These are phyloP conservation scores for Sebastes hopkinsi DNA, from an alignment of 2,797 vertebrate genomes.

Conservation along the genomic window DNA sequence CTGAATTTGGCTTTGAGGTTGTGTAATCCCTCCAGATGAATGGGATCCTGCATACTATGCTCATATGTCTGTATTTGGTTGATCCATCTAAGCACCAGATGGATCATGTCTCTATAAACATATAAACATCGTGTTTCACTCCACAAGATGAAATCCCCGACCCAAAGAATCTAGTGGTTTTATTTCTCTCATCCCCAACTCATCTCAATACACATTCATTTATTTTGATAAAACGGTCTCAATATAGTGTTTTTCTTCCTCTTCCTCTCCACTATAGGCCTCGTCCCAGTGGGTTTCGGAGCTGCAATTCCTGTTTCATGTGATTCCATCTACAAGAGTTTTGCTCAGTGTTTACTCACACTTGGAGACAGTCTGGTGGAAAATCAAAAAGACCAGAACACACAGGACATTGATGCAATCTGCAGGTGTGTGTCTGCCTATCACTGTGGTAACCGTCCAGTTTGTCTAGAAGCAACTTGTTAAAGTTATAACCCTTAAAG, in stretches of 20 bases:
- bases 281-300: constrained; percentile 59
- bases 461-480: not conserved
- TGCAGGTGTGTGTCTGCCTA: constrained; percentile 84
- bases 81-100: constrained; percentile 49
- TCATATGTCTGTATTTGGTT: constrained; percentile 63
- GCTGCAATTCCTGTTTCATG: constrained; percentile 80
- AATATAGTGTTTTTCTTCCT: not conserved
- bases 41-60: constrained; percentile 1
- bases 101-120: constrained; percentile 22
- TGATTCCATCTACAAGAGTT: constrained; percentile 92
- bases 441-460: not conserved
- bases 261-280: constrained; percentile 46
- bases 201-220: not conserved
- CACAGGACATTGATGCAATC: constrained; percentile 88
- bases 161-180: not conserved
- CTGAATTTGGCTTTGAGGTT: constrained; percentile 50
- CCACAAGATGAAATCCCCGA: constrained; percentile 27
- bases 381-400: constrained; percentile 77
- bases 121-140: constrained; percentile 11
- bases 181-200: not conserved
- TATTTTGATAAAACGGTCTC: not conserved
- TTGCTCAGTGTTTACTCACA: constrained; percentile 91
- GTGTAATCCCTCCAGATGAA: constrained; percentile 71
- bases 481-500: not conserved
- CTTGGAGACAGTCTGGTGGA: constrained; percentile 91